Conservation (phyloP, 2,888 invertebrate species). For the Drosophila kuntzei region DNA sequence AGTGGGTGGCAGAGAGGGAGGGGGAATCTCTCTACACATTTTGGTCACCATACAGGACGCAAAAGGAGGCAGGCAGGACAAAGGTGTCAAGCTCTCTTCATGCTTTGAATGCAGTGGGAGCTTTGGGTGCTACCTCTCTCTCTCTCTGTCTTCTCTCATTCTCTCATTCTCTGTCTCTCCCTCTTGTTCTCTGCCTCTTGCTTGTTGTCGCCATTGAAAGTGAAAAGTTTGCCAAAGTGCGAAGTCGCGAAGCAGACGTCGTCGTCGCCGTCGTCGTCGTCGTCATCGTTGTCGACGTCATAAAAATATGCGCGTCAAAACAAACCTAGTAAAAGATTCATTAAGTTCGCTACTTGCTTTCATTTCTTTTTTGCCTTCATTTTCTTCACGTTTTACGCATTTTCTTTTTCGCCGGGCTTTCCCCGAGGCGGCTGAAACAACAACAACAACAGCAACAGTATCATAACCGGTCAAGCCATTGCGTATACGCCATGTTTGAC, state of each 20-base stretch:
- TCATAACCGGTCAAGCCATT: conserved; percentile 5
- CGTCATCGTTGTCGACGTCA: conserved; percentile 36
- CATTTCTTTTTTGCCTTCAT: conserved; percentile 9
- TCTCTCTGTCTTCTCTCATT: background rate
- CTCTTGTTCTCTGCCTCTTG: background rate
- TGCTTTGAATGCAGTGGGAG: conserved; percentile 32
- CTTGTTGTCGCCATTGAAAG: conserved; percentile 57
- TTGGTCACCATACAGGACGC: too few species aligned
- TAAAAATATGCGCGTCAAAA: conserved; percentile 69
- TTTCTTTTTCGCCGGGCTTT: conserved; percentile 24
- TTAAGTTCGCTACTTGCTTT: conserved; percentile 60
- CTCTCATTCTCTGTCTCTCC: background rate
- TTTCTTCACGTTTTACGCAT: conserved; percentile 12
- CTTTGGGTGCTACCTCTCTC: background rate
- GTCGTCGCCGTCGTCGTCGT: conserved; percentile 11
- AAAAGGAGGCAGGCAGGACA: conserved; percentile 30
- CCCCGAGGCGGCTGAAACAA: conserved; percentile 2
- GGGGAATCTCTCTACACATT: background rate
- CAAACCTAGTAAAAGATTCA: conserved; percentile 70
- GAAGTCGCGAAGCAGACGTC: conserved; percentile 44
- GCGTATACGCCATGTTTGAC: conserved; percentile 22
- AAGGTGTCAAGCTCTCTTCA: conserved; percentile 69
- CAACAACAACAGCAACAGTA: background rate
- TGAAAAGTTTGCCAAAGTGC: conserved; percentile 78
- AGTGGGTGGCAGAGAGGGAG: background rate